Percentiles rank a stretch among this genome's conserved stretches.
phyloP scores from a whole-genome alignment of 2,113 vertebrate genomes.

The Penelope pileata region DNA sequence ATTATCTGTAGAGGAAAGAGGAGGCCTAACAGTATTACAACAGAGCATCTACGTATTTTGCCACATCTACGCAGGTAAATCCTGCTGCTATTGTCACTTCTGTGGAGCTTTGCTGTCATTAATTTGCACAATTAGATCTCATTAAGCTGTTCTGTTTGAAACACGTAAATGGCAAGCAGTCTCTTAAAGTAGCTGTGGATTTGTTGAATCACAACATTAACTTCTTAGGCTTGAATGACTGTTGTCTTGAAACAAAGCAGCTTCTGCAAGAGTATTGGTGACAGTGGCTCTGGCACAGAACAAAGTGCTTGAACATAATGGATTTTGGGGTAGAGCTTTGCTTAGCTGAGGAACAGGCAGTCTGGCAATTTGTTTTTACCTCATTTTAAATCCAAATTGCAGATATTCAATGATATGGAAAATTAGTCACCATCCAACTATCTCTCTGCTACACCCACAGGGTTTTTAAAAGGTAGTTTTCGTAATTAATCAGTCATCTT shows the following conservation, averaged over 20 bases:
- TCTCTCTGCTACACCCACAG: slow-evolving; percentile 65
- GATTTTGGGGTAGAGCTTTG: slow-evolving; percentile 39
- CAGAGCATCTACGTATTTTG: background rate
- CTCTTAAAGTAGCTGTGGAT: slow-evolving; percentile 19
- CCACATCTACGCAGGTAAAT: background rate
- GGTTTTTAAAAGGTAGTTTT: slow-evolving; percentile 76
- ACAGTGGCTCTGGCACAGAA: slow-evolving; percentile 32
- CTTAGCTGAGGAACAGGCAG: slow-evolving; percentile 34
- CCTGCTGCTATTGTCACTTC: background rate
- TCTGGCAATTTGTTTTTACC: slow-evolving; percentile 59
- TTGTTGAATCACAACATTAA: slow-evolving; percentile 18
- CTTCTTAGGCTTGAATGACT: slow-evolving; percentile 15
- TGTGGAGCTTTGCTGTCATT: background rate
- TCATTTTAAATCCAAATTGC: slow-evolving; percentile 71
- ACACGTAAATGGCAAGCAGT: background rate
- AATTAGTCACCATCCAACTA: slow-evolving; percentile 78
- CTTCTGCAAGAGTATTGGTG: slow-evolving; percentile 36
- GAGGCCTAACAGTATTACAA: background rate
- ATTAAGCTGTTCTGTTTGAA: slow-evolving; percentile 25
- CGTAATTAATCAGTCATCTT: slow-evolving; percentile 80
- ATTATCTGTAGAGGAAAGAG: background rate
- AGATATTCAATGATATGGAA: slow-evolving; percentile 75
- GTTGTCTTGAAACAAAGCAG: slow-evolving; percentile 37
- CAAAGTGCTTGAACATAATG: slow-evolving; percentile 16
- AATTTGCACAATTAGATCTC: background rate